A percentile compares a stretch with the other conserved stretches of the same genome.
Conservation (phyloP, 2,113 vertebrate species). For the Probosciger aterrimus region DNA sequence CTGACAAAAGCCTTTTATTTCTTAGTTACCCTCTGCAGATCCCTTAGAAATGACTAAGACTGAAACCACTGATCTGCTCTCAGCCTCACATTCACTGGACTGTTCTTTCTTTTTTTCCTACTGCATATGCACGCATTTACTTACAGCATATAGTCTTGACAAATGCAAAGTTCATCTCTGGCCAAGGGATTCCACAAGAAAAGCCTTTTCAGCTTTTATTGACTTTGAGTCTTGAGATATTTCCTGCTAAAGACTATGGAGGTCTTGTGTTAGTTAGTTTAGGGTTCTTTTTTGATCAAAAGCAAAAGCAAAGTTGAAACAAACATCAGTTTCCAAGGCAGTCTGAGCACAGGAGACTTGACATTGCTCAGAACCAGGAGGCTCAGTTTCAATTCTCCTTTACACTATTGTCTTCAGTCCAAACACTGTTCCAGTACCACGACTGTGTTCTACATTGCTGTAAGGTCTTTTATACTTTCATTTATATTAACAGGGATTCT, state of each 20-base stretch:
- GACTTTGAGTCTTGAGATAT: conserved; percentile 17
- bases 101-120: not conserved
- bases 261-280: not conserved
- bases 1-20: not conserved
- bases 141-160: not conserved
- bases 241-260: not conserved
- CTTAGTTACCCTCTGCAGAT: not conserved
- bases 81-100: not conserved
- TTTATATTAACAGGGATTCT: not conserved
- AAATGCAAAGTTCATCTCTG: not conserved
- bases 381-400: not conserved
- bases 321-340: not conserved
- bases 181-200: not conserved
- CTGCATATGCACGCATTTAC: not conserved
- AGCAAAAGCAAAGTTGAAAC: not conserved
- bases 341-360: not conserved
- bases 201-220: conserved; percentile 14
- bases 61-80: not conserved
- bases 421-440: not conserved
- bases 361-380: not conserved
- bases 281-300: not conserved
- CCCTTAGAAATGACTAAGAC: not conserved
- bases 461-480: not conserved
- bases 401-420: not conserved
- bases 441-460: not conserved